Conservation (phyloP, 1,140 invertebrate species). For the Drosophila chauvacae region DNA sequence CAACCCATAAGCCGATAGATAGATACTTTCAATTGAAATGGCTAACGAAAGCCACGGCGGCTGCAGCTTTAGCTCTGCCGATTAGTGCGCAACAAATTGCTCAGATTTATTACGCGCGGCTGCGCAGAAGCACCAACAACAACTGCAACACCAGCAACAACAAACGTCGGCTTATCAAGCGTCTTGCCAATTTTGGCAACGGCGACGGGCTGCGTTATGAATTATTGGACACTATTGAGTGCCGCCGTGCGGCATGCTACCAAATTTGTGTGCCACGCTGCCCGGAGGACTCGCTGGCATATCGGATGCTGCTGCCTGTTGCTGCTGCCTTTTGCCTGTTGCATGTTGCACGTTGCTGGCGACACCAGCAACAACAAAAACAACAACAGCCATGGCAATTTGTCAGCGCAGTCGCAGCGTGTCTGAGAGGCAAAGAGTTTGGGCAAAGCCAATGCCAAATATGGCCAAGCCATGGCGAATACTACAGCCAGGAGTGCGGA, state of each 20-base stretch:
- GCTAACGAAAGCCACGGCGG: constrained; percentile 39
- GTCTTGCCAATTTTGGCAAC: constrained; percentile 76
- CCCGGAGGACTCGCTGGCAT: constrained; percentile 66
- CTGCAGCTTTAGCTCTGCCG: constrained; percentile 46
- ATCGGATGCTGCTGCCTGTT: constrained; percentile 47
- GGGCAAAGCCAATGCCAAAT: constrained; percentile 82
- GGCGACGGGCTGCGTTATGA: constrained; percentile 70
- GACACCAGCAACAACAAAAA: constrained; percentile 62
- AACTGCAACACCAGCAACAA: neutral
- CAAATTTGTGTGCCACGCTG: constrained; percentile 78
- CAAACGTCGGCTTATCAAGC: constrained; percentile 65
- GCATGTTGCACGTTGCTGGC: constrained; percentile 58
- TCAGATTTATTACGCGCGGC: constrained; percentile 77
- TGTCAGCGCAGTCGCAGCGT: constrained; percentile 74
- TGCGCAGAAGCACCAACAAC: constrained; percentile 29
- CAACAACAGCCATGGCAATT: constrained; percentile 61
- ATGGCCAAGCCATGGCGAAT: constrained; percentile 67
- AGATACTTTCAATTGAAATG: constrained; percentile 78
- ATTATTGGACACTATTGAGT: constrained; percentile 82
- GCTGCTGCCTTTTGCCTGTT: constrained; percentile 16
- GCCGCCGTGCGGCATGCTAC: constrained; percentile 76
- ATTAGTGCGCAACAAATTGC: constrained; percentile 81
- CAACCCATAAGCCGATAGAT: constrained; percentile 68
- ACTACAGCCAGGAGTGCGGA: constrained; percentile 23
- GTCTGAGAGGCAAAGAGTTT: constrained; percentile 69